Evolutionary conservation across 1,140 invertebrate genomes (phyloP), one percentile per base, ranked within the genome.

Genomic region (Drosophila erecta): DNA sequence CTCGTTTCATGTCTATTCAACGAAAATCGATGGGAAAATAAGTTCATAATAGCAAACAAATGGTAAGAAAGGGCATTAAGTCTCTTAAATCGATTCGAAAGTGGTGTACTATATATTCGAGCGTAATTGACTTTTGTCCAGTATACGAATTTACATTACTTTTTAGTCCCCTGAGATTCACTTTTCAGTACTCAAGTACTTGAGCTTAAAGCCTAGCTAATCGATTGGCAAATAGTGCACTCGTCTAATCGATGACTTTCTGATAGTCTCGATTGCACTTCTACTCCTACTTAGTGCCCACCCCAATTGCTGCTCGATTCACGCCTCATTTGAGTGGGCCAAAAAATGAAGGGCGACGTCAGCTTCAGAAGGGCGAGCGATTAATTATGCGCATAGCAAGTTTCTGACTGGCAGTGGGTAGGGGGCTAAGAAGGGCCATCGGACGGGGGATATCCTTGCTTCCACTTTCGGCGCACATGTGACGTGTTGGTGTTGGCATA

Each of bases 401-500:
- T 27, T 47, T 8, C 15, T 33, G 37, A 20, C 58, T 15, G 51
- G 22, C 57, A 65, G 24, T 4, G 4, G 4, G 35, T 56, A 24
- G 53, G 35, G 58, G 58, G 58, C 56, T 60, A 27, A 60, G 58
- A 33, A 60, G 51, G 20, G 15, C 41, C 17, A 24, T 61, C 30
- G 14, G 47, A 1, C 2, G 33, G 10, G n/a, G 11, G 33, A 30
- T 10, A 3, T n/a, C 3, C 27, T 10, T 17, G 2, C 11, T 27
- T 12, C 40, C 15, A 11, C 40, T 24, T 30, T 6, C 22, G 20
- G 22, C 57, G 35, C 56, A 61, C 56, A 61, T 74, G 71, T 74
- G 69, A 51, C 66, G 46, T 50, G 62, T 69, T 57, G 71, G 71
- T 44, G 71, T 65, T 78, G 84, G 76, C 71, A 87, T 87, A 87